A percentile compares a stretch with the other conserved stretches of the same genome.
Evolutionary conservation across 2,113 vertebrate species (phyloP).

Genomic region (Notarius lentiginosus): DNA sequence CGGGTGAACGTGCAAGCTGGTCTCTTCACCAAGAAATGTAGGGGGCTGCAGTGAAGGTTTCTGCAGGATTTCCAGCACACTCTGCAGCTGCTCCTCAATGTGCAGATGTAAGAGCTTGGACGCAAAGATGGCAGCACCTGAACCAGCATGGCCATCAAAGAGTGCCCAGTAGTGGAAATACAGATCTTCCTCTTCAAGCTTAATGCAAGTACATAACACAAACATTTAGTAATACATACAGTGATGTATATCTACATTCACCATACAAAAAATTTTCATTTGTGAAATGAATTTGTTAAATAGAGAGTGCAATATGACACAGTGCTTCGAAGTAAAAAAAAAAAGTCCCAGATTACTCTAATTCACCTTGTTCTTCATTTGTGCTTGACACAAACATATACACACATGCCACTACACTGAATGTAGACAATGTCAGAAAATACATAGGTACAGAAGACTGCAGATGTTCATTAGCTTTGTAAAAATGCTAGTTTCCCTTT

Average conservation of each 20-base stretch:
- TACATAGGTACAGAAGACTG: not conserved
- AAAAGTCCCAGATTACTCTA: not conserved
- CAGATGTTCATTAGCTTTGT: not conserved
- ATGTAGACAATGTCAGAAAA: not conserved
- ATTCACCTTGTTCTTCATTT: not conserved
- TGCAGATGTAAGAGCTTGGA: slow-evolving; percentile 89
- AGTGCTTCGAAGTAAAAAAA: not conserved
- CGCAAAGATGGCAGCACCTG: slow-evolving; percentile 86
- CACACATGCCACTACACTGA: not conserved
- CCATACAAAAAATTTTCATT: not conserved
- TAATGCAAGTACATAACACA: not conserved
- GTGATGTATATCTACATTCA: not conserved
- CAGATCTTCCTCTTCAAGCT: slow-evolving; percentile 72
- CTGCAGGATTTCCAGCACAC: slow-evolving; percentile 86
- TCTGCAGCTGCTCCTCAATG: slow-evolving; percentile 87
- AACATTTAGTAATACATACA: not conserved
- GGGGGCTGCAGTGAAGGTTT: slow-evolving; percentile 78
- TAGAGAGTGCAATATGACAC: not conserved
- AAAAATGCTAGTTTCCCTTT: not conserved
- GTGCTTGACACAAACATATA: not conserved
- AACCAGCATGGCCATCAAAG: slow-evolving; percentile 95
- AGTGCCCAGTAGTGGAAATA: slow-evolving; percentile 92
- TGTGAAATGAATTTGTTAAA: not conserved
- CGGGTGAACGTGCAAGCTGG: slow-evolving; percentile 58
- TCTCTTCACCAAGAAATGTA: slow-evolving; percentile 89